Base-by-base conservation (phyloP, 1,140 invertebrate genomes). In the Microplitis mediator region DNA sequence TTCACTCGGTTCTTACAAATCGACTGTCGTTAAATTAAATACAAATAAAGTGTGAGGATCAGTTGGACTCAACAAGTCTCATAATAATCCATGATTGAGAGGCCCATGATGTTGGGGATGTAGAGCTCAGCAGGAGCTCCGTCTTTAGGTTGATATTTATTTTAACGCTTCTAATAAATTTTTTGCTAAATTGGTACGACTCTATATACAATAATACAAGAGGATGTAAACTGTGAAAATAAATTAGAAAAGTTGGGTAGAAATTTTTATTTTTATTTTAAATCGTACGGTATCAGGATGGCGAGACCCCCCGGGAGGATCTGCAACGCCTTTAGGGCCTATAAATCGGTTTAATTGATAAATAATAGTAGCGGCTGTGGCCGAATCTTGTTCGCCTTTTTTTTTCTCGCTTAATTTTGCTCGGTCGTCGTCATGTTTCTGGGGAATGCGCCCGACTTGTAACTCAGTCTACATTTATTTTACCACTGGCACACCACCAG, bases 301-400 rank as follows among this genome's bases (percentile, higher is more conserved):
- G 14, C 13, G 14, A 39, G 56, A 39, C 67, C 74, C 72, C 71
- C 74, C 54, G 61, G 71, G 64, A 4, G 4, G 74, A 45, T 50
- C 9, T 60, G 74, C 71, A 65, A 76, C 72, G 71, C 72, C 72
- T 76, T 71, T 74, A 76, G 71, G 60, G 74, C 69, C 74, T 68
- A 76, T 76, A 76, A 76, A 76, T 76, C 69, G 71, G 68, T 76
- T 76, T 74, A 76, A 76, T 76, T 76, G 72, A 76, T 76, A 76
- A 76, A 56, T 76, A 76, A 76, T 73, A 76, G 71, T 71, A 63
- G 64, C 23, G 71, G 70, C 39, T 56, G 51, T 36, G 69, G 74
- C 52, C 61, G 67, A 75, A 73, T 69, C 45, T 61, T 63, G 64
- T 71, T 62, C 9, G 39, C 39, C 11, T 11, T 45, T 45, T 11